Conservation (phyloP, 2,113 vertebrate genomes). For the Centropus bengalensis region DNA sequence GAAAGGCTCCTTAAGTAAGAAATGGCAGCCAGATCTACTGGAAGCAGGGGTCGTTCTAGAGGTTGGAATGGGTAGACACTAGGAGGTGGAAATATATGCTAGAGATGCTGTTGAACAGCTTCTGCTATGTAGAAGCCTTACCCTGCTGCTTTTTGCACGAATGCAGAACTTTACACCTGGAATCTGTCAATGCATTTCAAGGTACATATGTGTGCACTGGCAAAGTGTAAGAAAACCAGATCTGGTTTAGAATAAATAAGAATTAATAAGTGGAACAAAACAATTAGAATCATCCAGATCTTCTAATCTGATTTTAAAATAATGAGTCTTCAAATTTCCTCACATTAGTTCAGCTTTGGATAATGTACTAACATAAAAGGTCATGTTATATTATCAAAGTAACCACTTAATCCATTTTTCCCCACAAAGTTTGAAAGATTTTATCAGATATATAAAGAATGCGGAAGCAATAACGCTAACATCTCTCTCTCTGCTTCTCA, state of each 20-base stretch:
- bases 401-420: background rate
- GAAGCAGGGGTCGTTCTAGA: background rate
- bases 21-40: background rate
- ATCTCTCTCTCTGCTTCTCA: background rate
- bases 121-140: background rate
- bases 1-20: background rate
- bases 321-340: background rate
- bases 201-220: background rate
- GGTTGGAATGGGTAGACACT: background rate
- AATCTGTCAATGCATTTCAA: background rate
- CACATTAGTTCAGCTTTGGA: background rate
- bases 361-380: background rate
- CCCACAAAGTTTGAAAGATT: background rate
- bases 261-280: background rate
- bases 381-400: background rate
- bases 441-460: background rate
- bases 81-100: background rate
- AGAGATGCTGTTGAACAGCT: background rate
- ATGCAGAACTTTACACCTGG: background rate
- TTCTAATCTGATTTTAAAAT: conserved; percentile 10
- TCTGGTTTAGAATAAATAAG: background rate
- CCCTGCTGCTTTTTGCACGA: background rate
- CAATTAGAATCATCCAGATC: background rate
- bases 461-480: background rate
- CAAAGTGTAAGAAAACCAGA: background rate